phyloP scores from a whole-genome alignment of 2,797 vertebrate species.

The Cossypha dichroa region DNA sequence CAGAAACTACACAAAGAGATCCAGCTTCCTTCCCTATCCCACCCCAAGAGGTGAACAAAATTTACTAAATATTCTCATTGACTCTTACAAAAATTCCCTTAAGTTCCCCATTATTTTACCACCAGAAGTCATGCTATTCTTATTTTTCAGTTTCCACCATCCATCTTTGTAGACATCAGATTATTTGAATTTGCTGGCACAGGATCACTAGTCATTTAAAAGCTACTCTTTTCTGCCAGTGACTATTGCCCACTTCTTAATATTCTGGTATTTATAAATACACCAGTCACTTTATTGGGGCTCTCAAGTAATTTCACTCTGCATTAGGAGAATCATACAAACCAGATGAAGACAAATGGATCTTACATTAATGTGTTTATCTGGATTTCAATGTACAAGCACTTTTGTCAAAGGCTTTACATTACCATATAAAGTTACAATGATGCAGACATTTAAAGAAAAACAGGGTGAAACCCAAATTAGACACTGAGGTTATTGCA shows the following conservation, averaged over 20 bases:
- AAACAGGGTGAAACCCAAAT: not conserved
- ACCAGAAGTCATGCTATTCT: not conserved
- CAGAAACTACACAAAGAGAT: not conserved
- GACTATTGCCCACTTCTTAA: not conserved
- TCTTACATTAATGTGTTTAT: not conserved
- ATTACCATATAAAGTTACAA: not conserved
- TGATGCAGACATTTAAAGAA: not conserved
- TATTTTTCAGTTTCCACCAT: not conserved
- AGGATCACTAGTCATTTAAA: not conserved
- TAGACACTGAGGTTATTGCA: not conserved
- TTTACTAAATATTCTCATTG: not conserved
- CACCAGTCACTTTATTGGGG: fast-evolving
- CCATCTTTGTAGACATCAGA: not conserved
- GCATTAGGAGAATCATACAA: not conserved
- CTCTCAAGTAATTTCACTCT: not conserved
- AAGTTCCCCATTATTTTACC: not conserved
- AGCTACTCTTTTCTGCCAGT: not conserved
- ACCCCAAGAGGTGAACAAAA: not conserved
- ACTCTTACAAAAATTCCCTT: not conserved
- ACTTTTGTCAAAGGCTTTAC: not conserved
- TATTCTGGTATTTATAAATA: not conserved
- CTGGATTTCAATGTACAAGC: not conserved
- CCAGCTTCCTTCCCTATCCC: not conserved
- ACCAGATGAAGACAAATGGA: not conserved
- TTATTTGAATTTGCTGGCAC: not conserved